phyloP scores from a whole-genome alignment of 2,888 invertebrate genomes.

The Plebejus argus region DNA sequence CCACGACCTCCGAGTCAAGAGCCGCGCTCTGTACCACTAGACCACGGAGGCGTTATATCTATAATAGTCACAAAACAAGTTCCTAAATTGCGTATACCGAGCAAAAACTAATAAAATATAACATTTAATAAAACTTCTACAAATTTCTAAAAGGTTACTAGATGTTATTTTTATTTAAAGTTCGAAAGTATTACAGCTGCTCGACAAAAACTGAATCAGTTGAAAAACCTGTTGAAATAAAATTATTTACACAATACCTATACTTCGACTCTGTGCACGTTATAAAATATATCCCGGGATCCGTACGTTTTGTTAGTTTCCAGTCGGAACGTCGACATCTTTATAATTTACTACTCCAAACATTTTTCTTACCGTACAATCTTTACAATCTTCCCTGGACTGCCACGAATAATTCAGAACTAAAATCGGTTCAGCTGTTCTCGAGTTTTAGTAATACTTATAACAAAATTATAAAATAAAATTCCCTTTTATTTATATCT shows the following conservation, averaged over 20 bases:
- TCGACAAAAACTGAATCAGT: not conserved
- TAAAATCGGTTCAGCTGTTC: no score
- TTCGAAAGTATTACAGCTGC: not conserved
- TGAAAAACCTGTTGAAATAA: not conserved
- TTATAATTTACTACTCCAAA: no score
- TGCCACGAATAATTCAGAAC: no score
- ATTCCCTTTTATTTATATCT: no score
- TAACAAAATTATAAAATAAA: no score
- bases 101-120: constrained; percentile 11
- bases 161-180: not conserved
- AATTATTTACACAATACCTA: not conserved
- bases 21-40: no score
- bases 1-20: no score
- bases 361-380: not conserved
- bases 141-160: constrained; percentile 3
- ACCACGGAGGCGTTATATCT: no score
- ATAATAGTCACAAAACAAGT: not conserved
- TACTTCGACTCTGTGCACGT: not conserved
- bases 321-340: no score
- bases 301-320: no score
- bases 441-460: no score
- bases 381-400: no score
- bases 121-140: not conserved
- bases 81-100: not conserved
- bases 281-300: not conserved